Conservation (phyloP, 2,797 vertebrate species). For the Distichodus sexfasciatus region DNA sequence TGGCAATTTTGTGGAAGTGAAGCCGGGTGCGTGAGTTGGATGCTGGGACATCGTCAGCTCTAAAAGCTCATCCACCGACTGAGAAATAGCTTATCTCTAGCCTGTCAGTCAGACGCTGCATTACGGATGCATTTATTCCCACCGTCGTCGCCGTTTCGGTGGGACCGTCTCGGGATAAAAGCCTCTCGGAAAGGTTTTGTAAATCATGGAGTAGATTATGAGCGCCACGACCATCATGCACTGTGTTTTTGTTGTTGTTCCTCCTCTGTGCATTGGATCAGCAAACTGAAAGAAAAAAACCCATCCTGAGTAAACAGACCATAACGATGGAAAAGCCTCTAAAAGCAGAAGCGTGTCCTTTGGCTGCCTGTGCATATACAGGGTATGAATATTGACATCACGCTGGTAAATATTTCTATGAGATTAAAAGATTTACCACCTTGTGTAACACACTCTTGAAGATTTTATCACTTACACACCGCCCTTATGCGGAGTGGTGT, state of each 20-base stretch:
- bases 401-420: neutral
- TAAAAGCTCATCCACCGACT: constrained; percentile 24
- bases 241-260: neutral
- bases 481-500: no score
- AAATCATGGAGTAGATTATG: constrained; percentile 2
- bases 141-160: constrained; percentile 1
- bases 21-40: neutral
- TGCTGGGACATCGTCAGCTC: constrained; percentile 22
- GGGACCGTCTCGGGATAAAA: neutral
- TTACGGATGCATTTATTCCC: constrained; percentile 18
- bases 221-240: neutral
- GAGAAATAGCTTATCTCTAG: constrained; percentile 27
- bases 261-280: neutral
- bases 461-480: no score
- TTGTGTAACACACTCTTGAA: neutral
- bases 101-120: constrained; percentile 26
- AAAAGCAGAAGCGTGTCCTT: constrained; percentile 22
- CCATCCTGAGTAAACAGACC: neutral
- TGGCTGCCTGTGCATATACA: neutral
- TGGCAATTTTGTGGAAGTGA: no score
- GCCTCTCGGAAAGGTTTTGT: neutral
- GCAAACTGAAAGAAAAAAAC: constrained; percentile 3
- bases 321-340: neutral
- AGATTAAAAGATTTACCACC: neutral
- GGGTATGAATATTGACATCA: constrained; percentile 14